Evolutionary conservation across 1,140 invertebrate species (phyloP), one percentile per base, ranked within the genome.

Genomic region (Lycorma delicatula): DNA sequence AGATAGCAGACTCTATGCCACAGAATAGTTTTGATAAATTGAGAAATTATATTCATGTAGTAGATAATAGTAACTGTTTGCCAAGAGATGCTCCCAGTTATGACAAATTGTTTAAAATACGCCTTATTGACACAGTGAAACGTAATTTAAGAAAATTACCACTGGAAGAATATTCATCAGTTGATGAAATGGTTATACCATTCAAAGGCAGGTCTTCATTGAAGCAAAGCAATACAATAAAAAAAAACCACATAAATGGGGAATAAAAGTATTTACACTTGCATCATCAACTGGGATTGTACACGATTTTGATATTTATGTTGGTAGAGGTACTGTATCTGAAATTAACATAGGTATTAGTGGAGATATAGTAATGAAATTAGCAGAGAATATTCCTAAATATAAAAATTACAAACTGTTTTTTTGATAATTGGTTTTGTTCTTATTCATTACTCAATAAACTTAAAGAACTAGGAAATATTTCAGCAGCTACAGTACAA

Each of bases 191-290:
- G 46, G 52, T 63, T 27, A 59, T 65, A 31, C 61, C 61, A 9
- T 65, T 63, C 60, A 65, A 63, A 57, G 63, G 63, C 23, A 25
- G 48, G 27, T 20, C 25, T 54, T 11, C 11, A n/a, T 26, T 54
- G 20, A 64, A 64, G 51, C n/a, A n/a, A n/a, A n/a, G n/a, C 61
- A 64, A 44, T 64, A 72, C 55, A 60, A 70, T 25, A 64, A 63
- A n/a, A 59, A 56, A 31, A 70, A 72, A 51, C 70, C 70, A 11
- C 64, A 66, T 52, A 71, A 70, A 47, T 63, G 63, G 62, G 59
- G 63, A 18, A 56, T 63, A 31, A 63, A 63, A 55, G 48, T 63
- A 55, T 65, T 58, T 28, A 20, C 27, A 29, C 11, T 48, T n/a
- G 50, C 28, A 34, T 23, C 57, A n/a, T n/a, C n/a, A n/a, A 28